Percentiles rank a stretch among this genome's conserved stretches.
These are phyloP conservation scores for Turritopsis dohrnii DNA, from an alignment of 30 jellyfish, hydroid and myxozoan species.

Conservation along the genomic window DNA sequence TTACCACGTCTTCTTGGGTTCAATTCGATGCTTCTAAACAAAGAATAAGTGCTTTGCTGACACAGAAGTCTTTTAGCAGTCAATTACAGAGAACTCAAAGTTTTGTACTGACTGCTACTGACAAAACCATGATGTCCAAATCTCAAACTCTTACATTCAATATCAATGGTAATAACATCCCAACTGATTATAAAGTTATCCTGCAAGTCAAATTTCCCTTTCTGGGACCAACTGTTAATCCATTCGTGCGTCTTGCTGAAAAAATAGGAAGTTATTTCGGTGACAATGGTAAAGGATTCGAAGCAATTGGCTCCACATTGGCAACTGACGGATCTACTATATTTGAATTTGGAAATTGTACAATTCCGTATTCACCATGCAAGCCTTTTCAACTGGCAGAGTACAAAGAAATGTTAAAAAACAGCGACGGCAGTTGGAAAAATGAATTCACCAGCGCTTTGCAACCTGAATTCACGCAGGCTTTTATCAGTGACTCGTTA, in stretches of 20 bases:
- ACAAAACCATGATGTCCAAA: conserved; percentile 29
- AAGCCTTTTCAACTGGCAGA: conserved; percentile 35
- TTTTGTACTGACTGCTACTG: conserved; percentile 56
- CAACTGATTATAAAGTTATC: conserved; percentile 37
- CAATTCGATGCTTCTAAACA: conserved; percentile 49
- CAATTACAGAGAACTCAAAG: conserved; percentile 13
- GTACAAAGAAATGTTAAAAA: conserved; percentile 26
- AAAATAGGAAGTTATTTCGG: conserved; percentile 36
- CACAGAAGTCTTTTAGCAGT: conserved; percentile 12
- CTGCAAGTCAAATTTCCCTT: conserved; percentile 25
- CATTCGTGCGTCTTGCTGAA: conserved; percentile 35
- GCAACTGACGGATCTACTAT: conserved; percentile 36
- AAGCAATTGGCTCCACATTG: conserved; percentile 30
- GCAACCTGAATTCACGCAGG: conserved; percentile 57
- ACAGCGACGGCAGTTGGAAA: conserved; percentile 32
- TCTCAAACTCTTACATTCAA: conserved; percentile 39
- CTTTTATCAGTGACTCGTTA: conserved; percentile 40
- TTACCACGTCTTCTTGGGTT: conserved; percentile 35
- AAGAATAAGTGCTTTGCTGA: conserved; percentile 33
- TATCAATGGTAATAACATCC: conserved; percentile 36
- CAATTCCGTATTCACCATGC: conserved; percentile 60
- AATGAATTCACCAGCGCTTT: conserved; percentile 28
- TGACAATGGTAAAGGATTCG: conserved; percentile 32
- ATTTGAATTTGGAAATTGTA: conserved; percentile 65
- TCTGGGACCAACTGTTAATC: conserved; percentile 10